Conservation (phyloP, 1,140 invertebrate genomes). For the Brachionus sp. region DNA sequence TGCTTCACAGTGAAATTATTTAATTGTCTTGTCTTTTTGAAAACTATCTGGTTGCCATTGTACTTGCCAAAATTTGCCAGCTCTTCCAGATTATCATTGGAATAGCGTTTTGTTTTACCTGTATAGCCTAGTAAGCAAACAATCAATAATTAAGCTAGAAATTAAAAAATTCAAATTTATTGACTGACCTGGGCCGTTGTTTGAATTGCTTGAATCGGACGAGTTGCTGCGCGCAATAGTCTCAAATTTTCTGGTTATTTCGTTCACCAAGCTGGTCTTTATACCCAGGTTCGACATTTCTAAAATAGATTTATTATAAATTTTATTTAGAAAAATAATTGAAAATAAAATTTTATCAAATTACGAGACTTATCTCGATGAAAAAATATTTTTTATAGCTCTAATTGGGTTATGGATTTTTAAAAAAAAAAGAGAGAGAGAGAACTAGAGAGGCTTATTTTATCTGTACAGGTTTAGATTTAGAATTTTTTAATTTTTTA, state of each 20-base stretch:
- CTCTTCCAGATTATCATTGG: background rate
- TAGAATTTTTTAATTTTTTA: background rate
- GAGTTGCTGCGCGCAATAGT: constrained; percentile 18
- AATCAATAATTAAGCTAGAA: background rate
- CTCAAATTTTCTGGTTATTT: constrained; percentile 13
- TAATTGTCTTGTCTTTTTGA: background rate
- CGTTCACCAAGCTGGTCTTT: constrained; percentile 5
- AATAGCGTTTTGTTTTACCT: background rate
- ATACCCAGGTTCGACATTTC: background rate
- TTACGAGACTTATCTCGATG: constrained; percentile 14
- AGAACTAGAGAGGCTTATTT: too few species aligned
- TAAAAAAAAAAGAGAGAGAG: background rate
- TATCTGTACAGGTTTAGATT: constrained; percentile 16
- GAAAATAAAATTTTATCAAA: constrained; percentile 5
- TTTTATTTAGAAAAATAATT: background rate
- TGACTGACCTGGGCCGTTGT: background rate
- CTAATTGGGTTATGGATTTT: constrained; percentile 21
- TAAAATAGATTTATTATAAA: background rate
- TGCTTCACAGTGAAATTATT: background rate
- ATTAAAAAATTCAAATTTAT: background rate
- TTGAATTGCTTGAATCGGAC: constrained; percentile 15
- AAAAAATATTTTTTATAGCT: constrained; percentile 21
- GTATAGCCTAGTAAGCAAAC: background rate
- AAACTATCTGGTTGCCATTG: background rate
- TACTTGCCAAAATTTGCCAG: background rate